phyloP scores from a whole-genome alignment of 1,140 invertebrate species.

The Tetranychus cinnabarinus region DNA sequence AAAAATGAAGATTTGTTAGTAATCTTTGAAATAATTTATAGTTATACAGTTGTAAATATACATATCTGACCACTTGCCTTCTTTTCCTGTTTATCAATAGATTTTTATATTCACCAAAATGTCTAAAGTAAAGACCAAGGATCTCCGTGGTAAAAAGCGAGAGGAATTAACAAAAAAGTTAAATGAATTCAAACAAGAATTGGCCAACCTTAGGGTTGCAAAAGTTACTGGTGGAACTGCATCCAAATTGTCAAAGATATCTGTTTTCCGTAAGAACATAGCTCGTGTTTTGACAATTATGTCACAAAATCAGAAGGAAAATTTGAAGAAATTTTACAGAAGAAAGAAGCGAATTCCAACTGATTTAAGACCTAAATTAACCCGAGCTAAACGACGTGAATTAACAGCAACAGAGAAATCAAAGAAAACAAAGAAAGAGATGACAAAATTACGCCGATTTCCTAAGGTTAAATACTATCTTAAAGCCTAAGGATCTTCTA shows the following conservation, averaged over 20 bases:
- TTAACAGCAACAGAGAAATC: slow-evolving; percentile 62
- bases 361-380: slow-evolving; percentile 87
- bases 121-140: slow-evolving; percentile 78
- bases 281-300: slow-evolving; percentile 95
- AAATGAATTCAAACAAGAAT: slow-evolving; percentile 81
- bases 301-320: slow-evolving; percentile 95
- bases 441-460: slow-evolving; percentile 54
- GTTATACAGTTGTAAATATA: too few relatives aligned
- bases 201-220: slow-evolving; percentile 68
- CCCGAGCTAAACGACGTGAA: slow-evolving; percentile 56
- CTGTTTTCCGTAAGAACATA: slow-evolving; percentile 89
- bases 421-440: slow-evolving; percentile 68
- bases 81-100: too few relatives aligned
- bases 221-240: slow-evolving; percentile 88
- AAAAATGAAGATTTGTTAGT: too few relatives aligned
- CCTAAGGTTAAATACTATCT: slow-evolving; percentile 79
- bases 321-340: slow-evolving; percentile 78
- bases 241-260: slow-evolving; percentile 90
- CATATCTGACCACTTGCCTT: too few relatives aligned
- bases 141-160: slow-evolving; percentile 85
- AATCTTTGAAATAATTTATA: too few relatives aligned
- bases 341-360: slow-evolving; percentile 59
- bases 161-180: slow-evolving; percentile 86
- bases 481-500: slow-evolving; percentile 42
- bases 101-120: slow-evolving; percentile 1